These are phyloP conservation scores for Epinephelus lanceolatus DNA, from an alignment of 2,113 vertebrate genomes.

Conservation along the genomic window DNA sequence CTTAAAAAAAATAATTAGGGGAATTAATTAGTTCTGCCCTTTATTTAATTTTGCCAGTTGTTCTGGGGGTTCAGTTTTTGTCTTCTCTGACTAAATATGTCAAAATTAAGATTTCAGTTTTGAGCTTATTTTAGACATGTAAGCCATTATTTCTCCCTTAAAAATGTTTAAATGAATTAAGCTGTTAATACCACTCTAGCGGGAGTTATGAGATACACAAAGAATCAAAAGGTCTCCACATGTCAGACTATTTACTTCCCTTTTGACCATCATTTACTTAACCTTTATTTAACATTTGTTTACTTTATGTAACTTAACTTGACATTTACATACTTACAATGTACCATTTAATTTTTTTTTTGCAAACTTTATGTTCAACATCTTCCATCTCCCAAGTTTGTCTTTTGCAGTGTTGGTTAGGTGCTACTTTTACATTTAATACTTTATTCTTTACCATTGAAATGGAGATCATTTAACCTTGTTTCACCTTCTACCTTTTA, in stretches of 20 bases:
- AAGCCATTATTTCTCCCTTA: background rate
- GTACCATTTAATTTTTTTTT: background rate
- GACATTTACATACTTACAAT: background rate
- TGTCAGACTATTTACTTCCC: background rate
- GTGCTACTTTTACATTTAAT: background rate
- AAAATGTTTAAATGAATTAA: background rate
- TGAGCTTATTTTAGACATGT: background rate
- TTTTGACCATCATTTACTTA: background rate
- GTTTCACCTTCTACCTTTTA: background rate
- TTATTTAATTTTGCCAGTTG: background rate
- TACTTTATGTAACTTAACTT: too few relatives aligned
- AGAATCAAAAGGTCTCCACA: background rate
- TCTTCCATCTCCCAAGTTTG: background rate
- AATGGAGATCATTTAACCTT: background rate
- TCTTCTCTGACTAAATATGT: background rate
- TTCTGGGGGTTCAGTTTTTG: background rate
- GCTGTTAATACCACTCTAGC: background rate
- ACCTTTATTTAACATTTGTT: background rate
- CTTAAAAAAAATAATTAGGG: background rate
- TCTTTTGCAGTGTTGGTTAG: background rate
- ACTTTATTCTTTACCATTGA: background rate
- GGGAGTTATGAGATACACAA: background rate
- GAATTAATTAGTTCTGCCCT: background rate
- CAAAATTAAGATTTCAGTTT: background rate
- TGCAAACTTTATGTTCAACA: background rate